Percentiles rank a stretch among this genome's conserved stretches.
phyloP scores from a whole-genome alignment of 1,140 invertebrate species.

The Sarcophaga bullata region DNA sequence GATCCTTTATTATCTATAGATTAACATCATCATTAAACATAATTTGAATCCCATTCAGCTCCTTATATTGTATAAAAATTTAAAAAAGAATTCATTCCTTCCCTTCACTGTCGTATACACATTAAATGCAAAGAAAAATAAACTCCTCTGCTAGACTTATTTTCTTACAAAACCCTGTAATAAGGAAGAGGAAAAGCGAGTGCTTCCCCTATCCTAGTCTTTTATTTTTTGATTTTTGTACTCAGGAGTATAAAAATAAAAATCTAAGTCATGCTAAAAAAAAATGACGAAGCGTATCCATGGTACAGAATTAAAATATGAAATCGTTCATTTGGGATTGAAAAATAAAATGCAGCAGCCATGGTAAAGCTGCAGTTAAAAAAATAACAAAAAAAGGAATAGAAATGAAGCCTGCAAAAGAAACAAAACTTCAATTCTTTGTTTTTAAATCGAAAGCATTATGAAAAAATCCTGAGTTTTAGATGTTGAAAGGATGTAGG shows the following conservation, averaged over 20 bases:
- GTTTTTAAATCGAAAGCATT: constrained; percentile 12
- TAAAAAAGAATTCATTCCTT: neutral
- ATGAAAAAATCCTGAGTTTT: neutral
- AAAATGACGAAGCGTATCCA: too few relatives aligned
- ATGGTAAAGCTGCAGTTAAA: constrained; percentile 16
- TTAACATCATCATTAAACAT: too few relatives aligned
- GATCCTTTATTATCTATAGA: too few relatives aligned
- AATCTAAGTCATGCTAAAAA: too few relatives aligned
- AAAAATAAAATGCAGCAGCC: neutral
- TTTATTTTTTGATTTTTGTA: too few relatives aligned
- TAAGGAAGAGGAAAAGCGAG: too few relatives aligned
- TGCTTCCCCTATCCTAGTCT: too few relatives aligned
- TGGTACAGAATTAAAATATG: too few relatives aligned
- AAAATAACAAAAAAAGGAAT: neutral
- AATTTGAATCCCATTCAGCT: too few relatives aligned
- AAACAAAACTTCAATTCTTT: neutral
- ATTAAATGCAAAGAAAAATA: neutral
- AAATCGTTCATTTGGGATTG: neutral
- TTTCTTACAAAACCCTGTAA: too few relatives aligned
- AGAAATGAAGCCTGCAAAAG: neutral
- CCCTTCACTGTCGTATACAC: neutral
- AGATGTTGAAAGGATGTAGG: neutral
- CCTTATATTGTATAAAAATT: neutral
- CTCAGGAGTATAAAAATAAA: too few relatives aligned
- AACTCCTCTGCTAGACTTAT: too few relatives aligned